Evolutionary conservation across 2,113 vertebrate species (phyloP).

Genomic region (Myiagra hebetior): DNA sequence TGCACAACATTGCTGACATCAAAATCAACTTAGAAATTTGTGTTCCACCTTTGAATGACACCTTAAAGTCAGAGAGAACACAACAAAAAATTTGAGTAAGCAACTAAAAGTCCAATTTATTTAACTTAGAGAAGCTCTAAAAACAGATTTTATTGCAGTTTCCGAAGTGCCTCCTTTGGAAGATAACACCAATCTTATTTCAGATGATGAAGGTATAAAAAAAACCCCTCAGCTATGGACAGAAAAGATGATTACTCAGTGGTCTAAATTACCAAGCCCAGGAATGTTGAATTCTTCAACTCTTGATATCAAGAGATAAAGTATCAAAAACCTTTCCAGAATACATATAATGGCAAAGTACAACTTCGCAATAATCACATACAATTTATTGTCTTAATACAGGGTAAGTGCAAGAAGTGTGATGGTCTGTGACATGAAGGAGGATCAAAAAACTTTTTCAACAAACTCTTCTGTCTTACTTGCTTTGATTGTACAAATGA

Average conservation of each 20-base stretch:
- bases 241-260: background rate
- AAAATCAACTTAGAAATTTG: background rate
- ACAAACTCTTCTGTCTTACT: background rate
- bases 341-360: background rate
- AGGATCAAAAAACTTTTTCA: background rate
- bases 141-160: background rate
- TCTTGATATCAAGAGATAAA: background rate
- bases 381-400: background rate
- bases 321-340: background rate
- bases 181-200: background rate
- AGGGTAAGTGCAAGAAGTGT: background rate
- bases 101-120: background rate
- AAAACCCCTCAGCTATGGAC: fast-evolving
- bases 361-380: background rate
- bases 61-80: background rate
- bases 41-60: background rate
- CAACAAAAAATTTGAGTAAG: background rate
- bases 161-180: background rate
- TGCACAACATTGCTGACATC: background rate
- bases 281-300: background rate
- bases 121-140: background rate
- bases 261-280: background rate
- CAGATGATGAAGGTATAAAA: background rate
- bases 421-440: background rate
- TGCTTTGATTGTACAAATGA: background rate